These are phyloP conservation scores for Pedetes capensis DNA, from an alignment of 2,113 vertebrate species.

Conservation along the genomic window DNA sequence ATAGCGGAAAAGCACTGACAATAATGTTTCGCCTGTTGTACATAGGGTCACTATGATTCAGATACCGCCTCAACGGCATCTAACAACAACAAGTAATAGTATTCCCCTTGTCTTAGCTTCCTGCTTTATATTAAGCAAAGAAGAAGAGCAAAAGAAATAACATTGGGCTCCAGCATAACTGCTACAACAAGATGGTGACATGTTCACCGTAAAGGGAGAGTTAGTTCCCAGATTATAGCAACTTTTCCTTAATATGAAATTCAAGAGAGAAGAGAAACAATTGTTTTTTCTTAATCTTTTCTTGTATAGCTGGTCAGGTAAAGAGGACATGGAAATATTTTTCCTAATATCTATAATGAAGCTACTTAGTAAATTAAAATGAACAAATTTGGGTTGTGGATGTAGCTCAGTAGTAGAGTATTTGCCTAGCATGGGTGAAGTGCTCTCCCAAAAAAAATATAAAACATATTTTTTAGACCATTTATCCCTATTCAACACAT, in stretches of 20 bases:
- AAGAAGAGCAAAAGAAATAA: constrained; percentile 15
- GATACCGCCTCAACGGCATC: too few relatives aligned
- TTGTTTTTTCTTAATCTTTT: constrained; percentile 16
- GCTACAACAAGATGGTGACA: background rate
- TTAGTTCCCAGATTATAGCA: background rate
- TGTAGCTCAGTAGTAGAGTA: background rate
- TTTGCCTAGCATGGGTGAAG: background rate
- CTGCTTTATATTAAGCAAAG: constrained; percentile 34
- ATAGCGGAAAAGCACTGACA: too few relatives aligned
- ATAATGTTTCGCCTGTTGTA: too few relatives aligned
- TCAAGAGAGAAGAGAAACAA: background rate
- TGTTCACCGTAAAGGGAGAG: background rate
- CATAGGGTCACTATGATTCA: too few relatives aligned
- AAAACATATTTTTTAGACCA: constrained; percentile 17
- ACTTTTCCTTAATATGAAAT: background rate
- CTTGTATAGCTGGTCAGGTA: background rate
- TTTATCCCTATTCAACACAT: constrained; percentile 16
- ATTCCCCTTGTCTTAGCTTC: constrained; percentile 1
- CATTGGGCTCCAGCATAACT: background rate
- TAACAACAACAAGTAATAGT: too few relatives aligned
- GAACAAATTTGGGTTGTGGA: background rate
- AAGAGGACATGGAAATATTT: constrained; percentile 21
- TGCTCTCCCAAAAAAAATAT: too few relatives aligned
- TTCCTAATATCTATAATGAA: constrained; percentile 15
- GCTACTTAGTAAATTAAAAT: constrained; percentile 33